phyloP scores from a whole-genome alignment of 2,888 invertebrate genomes.

The Lampropteryx suffumata region DNA sequence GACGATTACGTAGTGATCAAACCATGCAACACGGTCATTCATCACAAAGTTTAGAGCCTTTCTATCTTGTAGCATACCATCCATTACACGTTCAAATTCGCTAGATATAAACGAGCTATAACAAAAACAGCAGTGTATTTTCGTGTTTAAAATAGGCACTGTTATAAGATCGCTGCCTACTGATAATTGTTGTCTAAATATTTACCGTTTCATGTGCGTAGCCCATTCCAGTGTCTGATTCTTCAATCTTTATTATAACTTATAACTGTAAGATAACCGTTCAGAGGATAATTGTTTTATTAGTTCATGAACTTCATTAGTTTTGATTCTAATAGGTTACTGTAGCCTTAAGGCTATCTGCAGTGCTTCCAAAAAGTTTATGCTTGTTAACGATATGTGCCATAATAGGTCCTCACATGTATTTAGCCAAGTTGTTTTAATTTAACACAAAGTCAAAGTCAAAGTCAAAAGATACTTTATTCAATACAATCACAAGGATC shows the following conservation, averaged over 20 bases:
- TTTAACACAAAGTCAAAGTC: too few relatives aligned
- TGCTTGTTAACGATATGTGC: too few relatives aligned
- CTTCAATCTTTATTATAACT: slow-evolving; percentile 41
- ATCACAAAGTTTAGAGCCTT: slow-evolving; percentile 28
- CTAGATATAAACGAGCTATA: slow-evolving; percentile 1
- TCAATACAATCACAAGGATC: too few relatives aligned
- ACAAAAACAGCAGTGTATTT: slow-evolving; percentile 40
- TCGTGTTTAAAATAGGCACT: slow-evolving; percentile 41
- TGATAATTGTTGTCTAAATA: slow-evolving; percentile 78
- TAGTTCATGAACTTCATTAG: slow-evolving; percentile 17
- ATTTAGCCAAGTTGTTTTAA: too few relatives aligned
- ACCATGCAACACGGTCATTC: slow-evolving; percentile 47
- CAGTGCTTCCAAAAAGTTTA: too few relatives aligned
- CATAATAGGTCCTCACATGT: too few relatives aligned
- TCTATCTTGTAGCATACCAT: slow-evolving; percentile 26
- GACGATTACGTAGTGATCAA: slow-evolving; percentile 73
- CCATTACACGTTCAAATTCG: slow-evolving; percentile 41
- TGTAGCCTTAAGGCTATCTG: not conserved
- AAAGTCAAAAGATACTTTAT: too few relatives aligned
- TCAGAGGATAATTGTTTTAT: slow-evolving; percentile 17
- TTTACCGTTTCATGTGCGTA: slow-evolving; percentile 65
- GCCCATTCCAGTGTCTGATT: slow-evolving; percentile 52
- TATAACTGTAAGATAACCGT: slow-evolving; percentile 25
- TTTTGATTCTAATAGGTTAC: slow-evolving; percentile 8
- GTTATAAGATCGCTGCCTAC: slow-evolving; percentile 61